A percentile compares a stretch with the other conserved stretches of the same genome.
Conservation (phyloP, 2,797 vertebrate species). For the Amazonetta brasiliensis region DNA sequence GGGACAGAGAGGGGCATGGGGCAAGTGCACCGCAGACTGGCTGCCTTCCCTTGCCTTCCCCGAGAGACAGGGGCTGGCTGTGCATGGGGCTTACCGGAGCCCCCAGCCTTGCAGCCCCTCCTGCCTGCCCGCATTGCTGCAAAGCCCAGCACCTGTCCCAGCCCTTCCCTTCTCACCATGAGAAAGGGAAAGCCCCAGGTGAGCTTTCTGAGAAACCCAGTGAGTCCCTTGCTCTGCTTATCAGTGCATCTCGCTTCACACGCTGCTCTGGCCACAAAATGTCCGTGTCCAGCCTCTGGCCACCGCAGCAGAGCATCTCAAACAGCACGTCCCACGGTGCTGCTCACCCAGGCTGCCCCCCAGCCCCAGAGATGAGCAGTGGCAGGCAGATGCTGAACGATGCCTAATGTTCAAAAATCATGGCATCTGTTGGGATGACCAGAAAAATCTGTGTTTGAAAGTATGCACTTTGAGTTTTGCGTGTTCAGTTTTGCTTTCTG, state of each 20-base stretch:
- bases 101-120: too few species aligned
- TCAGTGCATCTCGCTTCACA: background rate
- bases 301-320: fast-evolving
- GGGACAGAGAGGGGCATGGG: background rate
- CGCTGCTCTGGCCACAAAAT: background rate
- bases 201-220: background rate
- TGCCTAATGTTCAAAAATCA: background rate
- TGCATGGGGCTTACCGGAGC: background rate
- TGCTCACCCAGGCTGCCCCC: background rate
- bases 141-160: background rate
- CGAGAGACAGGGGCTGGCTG: background rate
- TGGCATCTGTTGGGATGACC: background rate
- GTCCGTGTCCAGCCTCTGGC: background rate
- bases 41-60: background rate
- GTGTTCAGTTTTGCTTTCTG: background rate
- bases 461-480: background rate
- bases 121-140: background rate
- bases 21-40: background rate
- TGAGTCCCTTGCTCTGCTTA: background rate
- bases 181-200: background rate
- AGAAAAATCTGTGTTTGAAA: background rate
- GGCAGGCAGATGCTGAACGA: background rate
- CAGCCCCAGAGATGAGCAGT: background rate
- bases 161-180: background rate
- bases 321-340: background rate